Evolutionary conservation across 1,140 invertebrate species (phyloP).

Genomic region (Himalopsyche phryganea): DNA sequence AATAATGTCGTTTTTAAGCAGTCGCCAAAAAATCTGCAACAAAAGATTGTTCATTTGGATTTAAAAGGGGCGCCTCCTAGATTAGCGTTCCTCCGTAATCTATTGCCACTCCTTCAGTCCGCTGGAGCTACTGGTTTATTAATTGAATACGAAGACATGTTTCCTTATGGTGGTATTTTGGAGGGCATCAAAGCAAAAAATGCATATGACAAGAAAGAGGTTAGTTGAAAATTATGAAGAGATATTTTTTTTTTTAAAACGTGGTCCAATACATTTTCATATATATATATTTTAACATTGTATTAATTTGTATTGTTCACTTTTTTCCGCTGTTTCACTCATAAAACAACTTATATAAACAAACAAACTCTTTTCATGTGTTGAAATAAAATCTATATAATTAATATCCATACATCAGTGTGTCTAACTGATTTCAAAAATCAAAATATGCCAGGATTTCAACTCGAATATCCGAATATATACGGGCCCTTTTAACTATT

Average conservation of each 20-base stretch:
- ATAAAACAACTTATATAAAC: too few species aligned
- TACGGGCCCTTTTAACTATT: too few species aligned
- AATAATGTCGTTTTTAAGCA: slow-evolving; percentile 14
- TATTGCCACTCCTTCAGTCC: slow-evolving; percentile 72
- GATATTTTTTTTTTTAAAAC: not conserved
- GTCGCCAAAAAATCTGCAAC: slow-evolving; percentile 14
- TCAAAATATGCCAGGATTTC: too few species aligned
- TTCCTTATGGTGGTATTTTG: slow-evolving; percentile 78
- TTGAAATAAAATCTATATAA: too few species aligned
- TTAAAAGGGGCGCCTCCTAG: slow-evolving; percentile 86
- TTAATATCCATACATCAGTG: too few species aligned
- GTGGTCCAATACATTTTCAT: not conserved
- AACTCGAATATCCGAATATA: too few species aligned
- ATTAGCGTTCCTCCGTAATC: slow-evolving; percentile 60
- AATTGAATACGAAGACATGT: slow-evolving; percentile 98
- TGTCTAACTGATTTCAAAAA: too few species aligned
- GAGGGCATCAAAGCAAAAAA: slow-evolving; percentile 67
- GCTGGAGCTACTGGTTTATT: slow-evolving; percentile 84
- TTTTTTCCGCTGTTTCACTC: too few species aligned
- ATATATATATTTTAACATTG: too few species aligned
- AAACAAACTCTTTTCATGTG: too few species aligned
- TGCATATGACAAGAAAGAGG: slow-evolving; percentile 70
- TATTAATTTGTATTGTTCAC: too few species aligned
- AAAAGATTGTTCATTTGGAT: slow-evolving; percentile 75
- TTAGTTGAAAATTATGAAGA: slow-evolving; percentile 46